Conservation (phyloP, 2,797 vertebrate genomes). For the Rhadinocentrus ornatus region DNA sequence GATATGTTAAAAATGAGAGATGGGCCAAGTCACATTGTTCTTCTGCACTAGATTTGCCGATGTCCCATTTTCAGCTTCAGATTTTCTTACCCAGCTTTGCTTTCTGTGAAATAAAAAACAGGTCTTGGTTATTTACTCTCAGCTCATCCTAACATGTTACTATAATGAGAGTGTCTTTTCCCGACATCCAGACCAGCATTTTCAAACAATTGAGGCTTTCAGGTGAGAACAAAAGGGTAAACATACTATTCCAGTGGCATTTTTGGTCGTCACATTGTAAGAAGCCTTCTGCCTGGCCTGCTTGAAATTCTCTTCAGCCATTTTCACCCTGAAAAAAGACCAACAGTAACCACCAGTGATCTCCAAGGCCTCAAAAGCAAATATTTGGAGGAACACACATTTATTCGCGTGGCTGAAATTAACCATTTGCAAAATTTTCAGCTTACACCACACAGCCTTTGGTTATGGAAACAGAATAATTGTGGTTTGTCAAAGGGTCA, state of each 20-base stretch:
- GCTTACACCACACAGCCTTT: constrained; percentile 22
- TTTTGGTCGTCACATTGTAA: constrained; percentile 93
- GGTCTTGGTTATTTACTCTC: constrained; percentile 57
- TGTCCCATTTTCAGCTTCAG: constrained; percentile 79
- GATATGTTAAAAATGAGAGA: constrained; percentile 56
- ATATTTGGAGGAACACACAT: constrained; percentile 14
- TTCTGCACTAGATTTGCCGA: constrained; percentile 58
- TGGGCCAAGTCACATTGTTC: constrained; percentile 64
- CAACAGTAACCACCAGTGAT: constrained; percentile 1
- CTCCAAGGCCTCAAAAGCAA: constrained; percentile 3
- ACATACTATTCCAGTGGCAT: constrained; percentile 94
- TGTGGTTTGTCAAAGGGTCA: constrained; percentile 46
- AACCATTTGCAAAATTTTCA: constrained; percentile 15
- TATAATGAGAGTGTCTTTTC: constrained; percentile 39
- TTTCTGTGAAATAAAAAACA: constrained; percentile 88
- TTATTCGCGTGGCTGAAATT: constrained; percentile 26
- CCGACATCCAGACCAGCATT: constrained; percentile 40
- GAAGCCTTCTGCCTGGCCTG: constrained; percentile 91
- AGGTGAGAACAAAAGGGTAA: constrained; percentile 24
- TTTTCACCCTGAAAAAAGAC: constrained; percentile 86
- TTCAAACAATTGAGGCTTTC: constrained; percentile 18
- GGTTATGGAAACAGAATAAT: constrained; percentile 39
- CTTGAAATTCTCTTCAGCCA: constrained; percentile 91
- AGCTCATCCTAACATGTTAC: constrained; percentile 27
- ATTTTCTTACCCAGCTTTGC: constrained; percentile 97